Base-by-base conservation (phyloP, 2,113 vertebrate species). In the Mionectes macconnelli region DNA sequence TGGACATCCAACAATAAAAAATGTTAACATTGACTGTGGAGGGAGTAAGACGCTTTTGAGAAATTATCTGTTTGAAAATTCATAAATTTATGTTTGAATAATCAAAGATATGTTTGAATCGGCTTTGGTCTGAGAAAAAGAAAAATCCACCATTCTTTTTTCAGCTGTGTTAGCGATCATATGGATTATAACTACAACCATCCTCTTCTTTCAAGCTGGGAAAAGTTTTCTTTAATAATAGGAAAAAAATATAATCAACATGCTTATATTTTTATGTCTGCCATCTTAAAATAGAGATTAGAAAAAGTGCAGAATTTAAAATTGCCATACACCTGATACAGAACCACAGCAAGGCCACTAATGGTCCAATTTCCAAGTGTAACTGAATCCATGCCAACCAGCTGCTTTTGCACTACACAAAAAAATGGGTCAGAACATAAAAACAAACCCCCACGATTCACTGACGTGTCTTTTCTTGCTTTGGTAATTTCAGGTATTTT, bases 201-300 rank as follows among this genome's bases (percentile, higher is more conserved):
- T 35, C 24, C 42, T 75, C 37, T 40, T 74, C 76, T 64, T 70
- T 85, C 56, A 90, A 60, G 49, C 0, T 59, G 28, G 55, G n/a
- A 77, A 90, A 96, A 83, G 37, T 49, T 78, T 55, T 59, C 45
- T 75, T 92, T 87, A 84, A 63, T 81, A 89, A 93, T 55, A 45
- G 78, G 42, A 87, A 91, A 52, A 53, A 53, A 74, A 40, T 44
- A 92, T 27, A 37, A 82, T 53, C 76, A 74, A 93, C 64, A 93
- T 57, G 45, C 44, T 94, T 77, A 16, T 77, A 88, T 85, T 94
- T 95, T 93, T 93, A 90, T 47, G 76, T 92, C 79, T 91, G 59
- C 91, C 67, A 96, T 84, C 42, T 95, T 89, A 96, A 97, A 98
- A 94, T 64, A 96, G 74, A 69, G 77, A 90, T 19, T 20, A 7